Conservation (phyloP, 2,888 invertebrate species). For the Strigamia maritima region DNA sequence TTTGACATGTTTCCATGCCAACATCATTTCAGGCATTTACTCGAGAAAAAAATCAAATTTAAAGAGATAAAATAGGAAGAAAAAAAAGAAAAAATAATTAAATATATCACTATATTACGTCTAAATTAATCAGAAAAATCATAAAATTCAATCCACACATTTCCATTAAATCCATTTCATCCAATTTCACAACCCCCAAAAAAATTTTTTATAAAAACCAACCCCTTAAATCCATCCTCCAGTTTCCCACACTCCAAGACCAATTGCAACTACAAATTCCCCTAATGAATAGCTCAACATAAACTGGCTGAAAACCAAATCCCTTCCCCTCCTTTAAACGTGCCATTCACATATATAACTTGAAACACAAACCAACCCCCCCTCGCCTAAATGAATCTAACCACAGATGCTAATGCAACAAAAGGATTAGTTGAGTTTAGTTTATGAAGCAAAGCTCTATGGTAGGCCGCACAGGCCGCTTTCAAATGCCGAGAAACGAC, state of each 20-base stretch:
- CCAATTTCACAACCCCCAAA: neutral
- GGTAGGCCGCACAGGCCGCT: slow-evolving; percentile 34
- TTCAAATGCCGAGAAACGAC: slow-evolving; percentile 26
- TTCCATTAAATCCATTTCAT: neutral
- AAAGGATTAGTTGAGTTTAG: slow-evolving; percentile 34
- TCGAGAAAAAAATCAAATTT: no score
- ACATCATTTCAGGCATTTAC: no score
- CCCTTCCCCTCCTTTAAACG: slow-evolving; percentile 22
- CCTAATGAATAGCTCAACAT: slow-evolving; percentile 5
- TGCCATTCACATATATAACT: slow-evolving; percentile 5
- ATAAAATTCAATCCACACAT: neutral
- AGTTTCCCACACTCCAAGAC: neutral
- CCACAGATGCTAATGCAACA: slow-evolving; percentile 34
- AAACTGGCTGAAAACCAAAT: neutral
- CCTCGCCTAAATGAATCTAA: slow-evolving; percentile 31
- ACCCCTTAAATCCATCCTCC: neutral
- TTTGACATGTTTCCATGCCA: no score
- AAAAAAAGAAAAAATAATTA: no score
- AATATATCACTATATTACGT: no score
- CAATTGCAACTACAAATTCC: neutral
- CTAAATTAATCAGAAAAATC: no score
- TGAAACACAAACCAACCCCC: neutral
- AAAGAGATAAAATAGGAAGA: no score
- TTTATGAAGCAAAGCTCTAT: slow-evolving; percentile 34
- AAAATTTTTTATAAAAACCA: neutral